Conservation (phyloP, 1,140 invertebrate genomes). For the Drosophila ohnishii region DNA sequence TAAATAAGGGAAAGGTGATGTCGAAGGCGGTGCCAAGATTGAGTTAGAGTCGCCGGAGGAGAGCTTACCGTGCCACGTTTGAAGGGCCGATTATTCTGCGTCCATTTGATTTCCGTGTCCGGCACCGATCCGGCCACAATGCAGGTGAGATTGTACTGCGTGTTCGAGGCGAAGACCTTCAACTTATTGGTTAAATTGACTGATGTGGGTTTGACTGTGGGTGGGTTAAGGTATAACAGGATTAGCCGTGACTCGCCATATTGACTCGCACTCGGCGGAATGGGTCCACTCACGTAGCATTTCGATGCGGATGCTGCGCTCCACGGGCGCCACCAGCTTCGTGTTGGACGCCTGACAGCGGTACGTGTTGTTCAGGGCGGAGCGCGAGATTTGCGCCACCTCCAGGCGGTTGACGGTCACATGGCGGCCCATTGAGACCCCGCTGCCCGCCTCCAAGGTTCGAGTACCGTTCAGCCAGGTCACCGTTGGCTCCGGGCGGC, state of each 20-base stretch:
- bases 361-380: conserved; percentile 91
- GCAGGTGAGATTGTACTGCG: conserved; percentile 90
- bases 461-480: conserved; percentile 90
- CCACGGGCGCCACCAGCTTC: conserved; percentile 90
- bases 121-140: conserved; percentile 92
- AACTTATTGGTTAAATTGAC: conserved; percentile 90
- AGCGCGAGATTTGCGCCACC: conserved; percentile 88
- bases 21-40: conserved; percentile 22
- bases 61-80: conserved; percentile 87
- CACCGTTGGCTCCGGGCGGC: conserved; percentile 91
- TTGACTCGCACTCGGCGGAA: conserved; percentile 9
- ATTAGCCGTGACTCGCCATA: conserved; percentile 71
- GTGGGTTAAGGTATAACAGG: conserved; percentile 39
- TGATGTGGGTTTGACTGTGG: conserved; percentile 89
- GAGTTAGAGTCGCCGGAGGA: conserved; percentile 10
- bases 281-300: conserved; percentile 88
- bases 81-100: conserved; percentile 89
- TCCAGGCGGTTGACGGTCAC: conserved; percentile 91
- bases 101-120: conserved; percentile 91
- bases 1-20: conserved; percentile 51
- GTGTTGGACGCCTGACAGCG: conserved; percentile 94
- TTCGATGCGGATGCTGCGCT: conserved; percentile 90
- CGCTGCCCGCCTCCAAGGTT: conserved; percentile 84
- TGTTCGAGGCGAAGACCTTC: conserved; percentile 89
- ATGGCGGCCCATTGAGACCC: conserved; percentile 87